Evolutionary conservation across 2,797 vertebrate species (phyloP), one percentile per base, ranked within the genome.

Genomic region (Aulostomus chinensis): DNA sequence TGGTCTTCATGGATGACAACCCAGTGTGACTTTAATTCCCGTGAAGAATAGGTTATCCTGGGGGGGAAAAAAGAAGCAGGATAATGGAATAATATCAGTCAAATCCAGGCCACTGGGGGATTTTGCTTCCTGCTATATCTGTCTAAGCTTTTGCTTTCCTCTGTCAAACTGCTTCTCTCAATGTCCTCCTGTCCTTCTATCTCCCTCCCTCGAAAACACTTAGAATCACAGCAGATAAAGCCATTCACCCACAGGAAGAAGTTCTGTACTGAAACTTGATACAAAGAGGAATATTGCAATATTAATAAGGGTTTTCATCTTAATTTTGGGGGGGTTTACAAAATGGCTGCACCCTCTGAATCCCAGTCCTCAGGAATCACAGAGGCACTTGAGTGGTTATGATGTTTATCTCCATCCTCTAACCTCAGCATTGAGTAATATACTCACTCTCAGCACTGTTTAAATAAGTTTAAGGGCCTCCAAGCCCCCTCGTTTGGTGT

Each of bases 381-480:
- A 51, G 41, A 60, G 57, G 68, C 56, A 39, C 73, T 72, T 36
- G 18, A 59, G 59, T 9, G 41, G 36, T 50, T 54, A 60, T 34
- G 25, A 35, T 81, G 72, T 87, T 83, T 84, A 73, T 78, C 76
- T 69, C 48, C 12, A 49, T 55, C 39, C 43, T 25, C 76, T 58
- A 59, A 67, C 73, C 31, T 71, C 31, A 20, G 16, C 48, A 47
- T 9, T 73, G 73, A 80, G 48, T 60, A 68, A 74, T 74, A 65
- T 20, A 38, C 47, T 47, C 25, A 17, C 76, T 61, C 68, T 82
- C 50, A 61, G 45, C 34, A 12, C 38, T 84, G 80, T 86, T 85
- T 86, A 76, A 84, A 82, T 58, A 73, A 54, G 61, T 74, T 68
- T 51, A 81, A 85, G 80, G 55, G 52, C 71, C 66, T 57, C 38